phyloP scores from a whole-genome alignment of 2,113 vertebrate species.

The Megalops atlanticus region DNA sequence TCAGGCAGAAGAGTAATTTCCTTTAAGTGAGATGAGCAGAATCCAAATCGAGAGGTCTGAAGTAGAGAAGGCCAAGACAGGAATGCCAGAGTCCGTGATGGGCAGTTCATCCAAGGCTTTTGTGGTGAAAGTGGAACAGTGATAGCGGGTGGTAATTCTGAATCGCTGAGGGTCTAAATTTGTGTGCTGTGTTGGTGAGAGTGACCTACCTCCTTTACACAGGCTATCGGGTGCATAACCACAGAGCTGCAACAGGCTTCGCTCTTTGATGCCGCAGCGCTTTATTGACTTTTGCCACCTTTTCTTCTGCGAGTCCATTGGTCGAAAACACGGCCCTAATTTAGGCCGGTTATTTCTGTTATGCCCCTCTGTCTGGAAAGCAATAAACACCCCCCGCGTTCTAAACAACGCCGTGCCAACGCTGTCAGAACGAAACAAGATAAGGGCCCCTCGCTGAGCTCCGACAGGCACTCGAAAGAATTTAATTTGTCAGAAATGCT shows the following conservation, averaged over 20 bases:
- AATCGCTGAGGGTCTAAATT: too few relatives aligned
- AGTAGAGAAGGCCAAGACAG: not conserved
- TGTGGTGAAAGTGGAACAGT: not conserved
- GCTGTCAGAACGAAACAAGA: constrained; percentile 22
- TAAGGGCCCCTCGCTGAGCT: constrained; percentile 17
- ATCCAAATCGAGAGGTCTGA: not conserved
- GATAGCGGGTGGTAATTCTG: not conserved
- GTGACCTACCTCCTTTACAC: too few relatives aligned
- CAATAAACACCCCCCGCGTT: constrained; percentile 22
- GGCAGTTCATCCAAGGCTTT: not conserved
- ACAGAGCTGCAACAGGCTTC: too few relatives aligned
- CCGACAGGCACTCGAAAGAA: constrained; percentile 19
- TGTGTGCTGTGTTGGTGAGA: too few relatives aligned
- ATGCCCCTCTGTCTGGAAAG: constrained; percentile 2
- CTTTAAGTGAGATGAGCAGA: not conserved
- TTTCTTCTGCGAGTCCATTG: not conserved
- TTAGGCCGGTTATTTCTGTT: constrained; percentile 26
- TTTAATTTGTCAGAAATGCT: constrained; percentile 9
- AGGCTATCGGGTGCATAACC: too few relatives aligned
- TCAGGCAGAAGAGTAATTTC: not conserved
- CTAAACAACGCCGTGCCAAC: constrained; percentile 11
- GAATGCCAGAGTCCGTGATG: not conserved
- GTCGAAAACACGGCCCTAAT: not conserved
- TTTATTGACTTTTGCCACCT: not conserved
- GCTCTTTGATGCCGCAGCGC: not conserved